These are phyloP conservation scores for Aphaenogaster rudis DNA, from an alignment of 1,140 invertebrate genomes.

Conservation along the genomic window DNA sequence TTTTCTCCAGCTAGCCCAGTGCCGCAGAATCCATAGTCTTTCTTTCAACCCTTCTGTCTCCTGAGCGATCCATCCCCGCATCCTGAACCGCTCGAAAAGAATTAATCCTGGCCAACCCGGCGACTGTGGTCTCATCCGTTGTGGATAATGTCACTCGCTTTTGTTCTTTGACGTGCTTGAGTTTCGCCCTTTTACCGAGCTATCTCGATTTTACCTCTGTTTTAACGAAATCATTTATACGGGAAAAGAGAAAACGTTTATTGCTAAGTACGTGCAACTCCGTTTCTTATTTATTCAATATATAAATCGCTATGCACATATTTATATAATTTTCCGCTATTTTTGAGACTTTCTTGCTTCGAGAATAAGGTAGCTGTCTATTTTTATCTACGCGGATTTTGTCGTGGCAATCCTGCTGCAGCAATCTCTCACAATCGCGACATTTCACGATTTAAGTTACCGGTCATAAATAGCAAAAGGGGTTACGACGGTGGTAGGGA, in stretches of 20 bases:
- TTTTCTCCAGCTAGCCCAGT: constrained; percentile 51
- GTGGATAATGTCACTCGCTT: constrained; percentile 51
- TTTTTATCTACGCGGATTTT: constrained; percentile 32
- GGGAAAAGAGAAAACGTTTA: not conserved
- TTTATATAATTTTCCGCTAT: not conserved
- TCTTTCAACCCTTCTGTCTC: constrained; percentile 59
- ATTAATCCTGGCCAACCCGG: constrained; percentile 66
- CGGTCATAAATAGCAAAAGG: constrained; percentile 82
- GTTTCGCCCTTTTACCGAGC: constrained; percentile 12
- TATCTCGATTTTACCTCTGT: constrained; percentile 20
- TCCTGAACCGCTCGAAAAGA: constrained; percentile 55
- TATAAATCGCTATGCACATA: not conserved
- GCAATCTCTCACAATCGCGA: constrained; percentile 77
- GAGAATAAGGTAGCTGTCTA: not conserved
- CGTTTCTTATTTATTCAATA: not conserved
- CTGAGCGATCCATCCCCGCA: constrained; percentile 52
- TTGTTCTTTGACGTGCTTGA: constrained; percentile 55
- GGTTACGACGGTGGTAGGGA: constrained; percentile 64
- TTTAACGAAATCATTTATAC: constrained; percentile 1
- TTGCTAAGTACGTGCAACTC: not conserved
- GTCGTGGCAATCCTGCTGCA: constrained; percentile 21
- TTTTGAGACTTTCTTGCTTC: too few species aligned
- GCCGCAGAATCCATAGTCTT: constrained; percentile 18
- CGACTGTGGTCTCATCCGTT: constrained; percentile 48
- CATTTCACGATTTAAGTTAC: constrained; percentile 80